Conservation (phyloP, 2,888 invertebrate species). For the Stenodera caucasica region DNA sequence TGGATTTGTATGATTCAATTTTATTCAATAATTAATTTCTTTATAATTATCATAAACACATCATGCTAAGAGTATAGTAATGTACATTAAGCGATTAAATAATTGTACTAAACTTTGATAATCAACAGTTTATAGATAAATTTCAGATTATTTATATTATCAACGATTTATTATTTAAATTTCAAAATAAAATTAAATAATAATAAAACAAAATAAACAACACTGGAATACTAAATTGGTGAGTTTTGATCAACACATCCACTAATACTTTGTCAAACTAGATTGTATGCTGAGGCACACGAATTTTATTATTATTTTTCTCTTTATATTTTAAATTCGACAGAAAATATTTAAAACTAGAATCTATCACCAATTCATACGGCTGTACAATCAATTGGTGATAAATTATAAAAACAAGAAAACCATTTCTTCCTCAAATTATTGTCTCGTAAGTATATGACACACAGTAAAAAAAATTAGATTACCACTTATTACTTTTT, state of each 20-base stretch:
- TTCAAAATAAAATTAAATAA: conserved; percentile 13
- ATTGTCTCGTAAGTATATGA: conserved; percentile 27
- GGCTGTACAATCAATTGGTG: conserved; percentile 22
- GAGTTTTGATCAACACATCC: conserved; percentile 19
- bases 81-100: conserved; percentile 24
- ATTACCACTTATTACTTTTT: not conserved
- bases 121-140: conserved; percentile 21
- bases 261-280: conserved; percentile 26
- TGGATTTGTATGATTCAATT: conserved; percentile 13
- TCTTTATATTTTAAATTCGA: conserved; percentile 18
- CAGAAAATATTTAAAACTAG: not conserved
- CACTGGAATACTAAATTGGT: conserved; percentile 20
- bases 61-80: conserved; percentile 14
- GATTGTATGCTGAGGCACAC: conserved; percentile 29
- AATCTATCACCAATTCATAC: conserved; percentile 16
- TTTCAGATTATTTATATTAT: conserved; percentile 7
- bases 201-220: conserved; percentile 8
- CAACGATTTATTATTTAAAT: conserved; percentile 18
- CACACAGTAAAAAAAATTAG: not conserved
- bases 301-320: conserved; percentile 19
- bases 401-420: conserved; percentile 10
- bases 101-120: conserved; percentile 23
- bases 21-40: conserved; percentile 19
- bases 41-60: conserved; percentile 24
- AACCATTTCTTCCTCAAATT: conserved; percentile 14